Evolutionary conservation across 2,113 vertebrate genomes (phyloP), one percentile per base, ranked within the genome.

Genomic region (Lontra canadensis): DNA sequence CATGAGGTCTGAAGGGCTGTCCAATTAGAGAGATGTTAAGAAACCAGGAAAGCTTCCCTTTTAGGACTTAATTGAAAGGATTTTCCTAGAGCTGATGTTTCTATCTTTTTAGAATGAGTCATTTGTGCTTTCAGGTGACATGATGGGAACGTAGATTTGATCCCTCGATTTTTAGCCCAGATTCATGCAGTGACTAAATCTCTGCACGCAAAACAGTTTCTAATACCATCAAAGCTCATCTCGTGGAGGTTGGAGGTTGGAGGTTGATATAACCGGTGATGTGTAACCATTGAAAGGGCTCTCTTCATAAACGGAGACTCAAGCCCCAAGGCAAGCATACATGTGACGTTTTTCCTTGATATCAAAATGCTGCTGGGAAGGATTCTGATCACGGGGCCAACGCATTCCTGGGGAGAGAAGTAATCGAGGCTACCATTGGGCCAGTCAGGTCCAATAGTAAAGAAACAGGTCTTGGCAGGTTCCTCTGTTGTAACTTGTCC

Each of bases 311-410:
- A 61, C 15, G 65, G 71, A 49, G n/a, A 93, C 90, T 87, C 94
- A 95, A 36, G 7, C 42, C 36, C 39, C 4, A 26, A 34, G 25
- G 74, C 7, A 85, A 84, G 61, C 42, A 85, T 7, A 86, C 13
- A 44, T 7, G 23, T 73, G 61, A 83, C 31, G 34, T 93, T 95
- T 88, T 76, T 21, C 44, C 78, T 92, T 93, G 73, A 86, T 86
- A 57, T 87, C 81, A 94, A 92, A 95, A 84, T 83, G 57, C 47
- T 93, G 47, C 76, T 88, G 65, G 57, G 78, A 82, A 88, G 34
- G 90, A n/a, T 96, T 94, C 63, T 86, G 44, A 93, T 80, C 26
- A 76, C 18, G 34, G 26, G 59, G 47, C n/a, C 49, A 88, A 74
- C 9, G 63, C 29, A 67, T 78, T 90, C 29, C 20, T 18, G 7